Conservation (phyloP, 2,888 invertebrate species). For the Noctuana brunneofusca region DNA sequence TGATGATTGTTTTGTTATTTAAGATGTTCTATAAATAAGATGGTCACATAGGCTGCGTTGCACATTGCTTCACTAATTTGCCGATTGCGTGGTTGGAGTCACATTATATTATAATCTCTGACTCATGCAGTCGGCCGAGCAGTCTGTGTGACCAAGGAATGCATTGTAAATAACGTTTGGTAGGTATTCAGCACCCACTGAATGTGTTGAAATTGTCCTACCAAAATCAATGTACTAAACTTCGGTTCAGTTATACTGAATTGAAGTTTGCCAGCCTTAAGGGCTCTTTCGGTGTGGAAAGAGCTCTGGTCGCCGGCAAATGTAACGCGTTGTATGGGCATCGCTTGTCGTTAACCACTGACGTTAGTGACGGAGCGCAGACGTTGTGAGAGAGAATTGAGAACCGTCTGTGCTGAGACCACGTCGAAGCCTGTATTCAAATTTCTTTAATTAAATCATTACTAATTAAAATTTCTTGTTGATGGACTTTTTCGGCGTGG, state of each 20-base stretch:
- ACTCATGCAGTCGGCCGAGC: slow-evolving; percentile 13
- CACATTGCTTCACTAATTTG: slow-evolving; percentile 51
- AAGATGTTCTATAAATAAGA: slow-evolving; percentile 53
- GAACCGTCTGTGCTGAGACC: slow-evolving; percentile 40
- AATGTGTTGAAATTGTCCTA: slow-evolving; percentile 64
- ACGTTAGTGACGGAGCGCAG: slow-evolving; percentile 59
- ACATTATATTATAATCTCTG: not conserved
- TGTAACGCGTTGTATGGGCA: slow-evolving; percentile 77
- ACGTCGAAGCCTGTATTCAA: too few species aligned
- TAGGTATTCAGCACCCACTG: slow-evolving; percentile 67
- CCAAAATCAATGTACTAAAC: slow-evolving; percentile 55
- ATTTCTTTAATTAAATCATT: not conserved
- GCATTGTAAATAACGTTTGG: slow-evolving; percentile 66
- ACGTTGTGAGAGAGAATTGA: slow-evolving; percentile 41
- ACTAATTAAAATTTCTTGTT: not conserved
- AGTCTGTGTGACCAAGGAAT: slow-evolving; percentile 41
- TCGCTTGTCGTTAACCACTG: slow-evolving; percentile 81
- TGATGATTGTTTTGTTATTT: slow-evolving; percentile 74
- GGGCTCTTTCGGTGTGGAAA: slow-evolving; percentile 46
- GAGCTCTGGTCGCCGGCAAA: slow-evolving; percentile 45
- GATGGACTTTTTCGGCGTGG: slow-evolving; percentile 42
- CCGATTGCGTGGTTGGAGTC: not conserved
- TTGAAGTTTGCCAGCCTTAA: slow-evolving; percentile 37
- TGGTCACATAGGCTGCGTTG: slow-evolving; percentile 59
- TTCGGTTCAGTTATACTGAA: slow-evolving; percentile 39